phyloP scores from a whole-genome alignment of 1,140 invertebrate species.

The Metaphire vulgaris region DNA sequence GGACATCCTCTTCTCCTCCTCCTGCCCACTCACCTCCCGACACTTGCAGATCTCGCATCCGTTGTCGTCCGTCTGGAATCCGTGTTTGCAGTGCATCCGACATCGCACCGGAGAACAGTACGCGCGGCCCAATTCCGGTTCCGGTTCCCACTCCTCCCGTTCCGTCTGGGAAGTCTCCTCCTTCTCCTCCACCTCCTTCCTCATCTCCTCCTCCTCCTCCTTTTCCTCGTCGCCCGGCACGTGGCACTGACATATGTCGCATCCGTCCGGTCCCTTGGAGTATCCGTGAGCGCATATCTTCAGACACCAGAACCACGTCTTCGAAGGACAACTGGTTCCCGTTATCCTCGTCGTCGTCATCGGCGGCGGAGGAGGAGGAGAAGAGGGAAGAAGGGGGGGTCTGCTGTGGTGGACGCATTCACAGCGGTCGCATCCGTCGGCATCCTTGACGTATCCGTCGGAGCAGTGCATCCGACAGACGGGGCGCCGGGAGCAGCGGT shows the following conservation, averaged over 20 bases:
- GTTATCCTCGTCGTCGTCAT: too few relatives aligned
- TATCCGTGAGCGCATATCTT: conserved; percentile 17
- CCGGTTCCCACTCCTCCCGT: too few relatives aligned
- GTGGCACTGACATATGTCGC: conserved; percentile 21
- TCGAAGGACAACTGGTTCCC: not conserved
- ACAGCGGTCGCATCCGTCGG: conserved; percentile 21
- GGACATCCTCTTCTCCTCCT: not conserved
- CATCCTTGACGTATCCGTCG: conserved; percentile 9
- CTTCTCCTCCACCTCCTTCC: not conserved
- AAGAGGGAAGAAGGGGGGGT: not conserved
- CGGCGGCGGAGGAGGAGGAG: too few relatives aligned
- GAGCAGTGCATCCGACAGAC: conserved; percentile 16
- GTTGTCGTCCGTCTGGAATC: conserved; percentile 19
- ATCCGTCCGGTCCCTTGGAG: conserved; percentile 11
- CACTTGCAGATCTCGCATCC: conserved; percentile 24
- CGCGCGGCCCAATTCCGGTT: too few relatives aligned
- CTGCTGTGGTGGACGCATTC: conserved; percentile 1
- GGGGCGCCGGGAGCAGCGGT: not conserved
- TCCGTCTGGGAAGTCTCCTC: not conserved
- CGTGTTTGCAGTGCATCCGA: conserved; percentile 17
- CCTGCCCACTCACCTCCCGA: not conserved
- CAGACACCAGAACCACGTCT: not conserved
- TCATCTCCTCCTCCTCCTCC: not conserved
- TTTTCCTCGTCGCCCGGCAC: not conserved
- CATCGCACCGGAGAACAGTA: conserved; percentile 11